Evolutionary conservation across 2,888 invertebrate genomes (phyloP).

Genomic region (Acanthococcus lagerstroemiae): DNA sequence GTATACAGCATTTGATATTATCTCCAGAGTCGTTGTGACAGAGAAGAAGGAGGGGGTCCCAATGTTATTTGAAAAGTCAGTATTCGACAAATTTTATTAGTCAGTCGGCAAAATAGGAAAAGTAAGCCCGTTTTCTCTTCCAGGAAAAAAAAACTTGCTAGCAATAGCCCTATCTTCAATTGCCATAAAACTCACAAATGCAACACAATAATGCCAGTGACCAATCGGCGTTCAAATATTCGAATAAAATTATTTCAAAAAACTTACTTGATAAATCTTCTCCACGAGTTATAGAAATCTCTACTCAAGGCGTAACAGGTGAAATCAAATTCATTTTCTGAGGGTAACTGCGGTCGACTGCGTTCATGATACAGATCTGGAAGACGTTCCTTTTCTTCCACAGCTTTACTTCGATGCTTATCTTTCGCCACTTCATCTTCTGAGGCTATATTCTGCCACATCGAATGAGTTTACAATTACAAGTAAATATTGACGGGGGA

Average conservation of each 20-base stretch:
- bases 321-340: slow-evolving; percentile 26
- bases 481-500: too few species aligned
- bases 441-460: slow-evolving; percentile 35
- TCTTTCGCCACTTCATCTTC: slow-evolving; percentile 36
- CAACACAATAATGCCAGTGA: too few species aligned
- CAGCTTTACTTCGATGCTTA: slow-evolving; percentile 37
- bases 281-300: slow-evolving; percentile 43
- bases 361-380: slow-evolving; percentile 41
- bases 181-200: too few species aligned
- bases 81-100: too few species aligned
- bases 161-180: too few species aligned
- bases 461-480: background rate
- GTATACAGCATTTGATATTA: too few species aligned
- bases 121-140: too few species aligned
- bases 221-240: background rate
- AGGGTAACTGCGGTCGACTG: slow-evolving; percentile 35
- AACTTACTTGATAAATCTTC: slow-evolving; percentile 43
- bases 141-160: too few species aligned
- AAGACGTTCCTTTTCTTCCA: slow-evolving; percentile 41
- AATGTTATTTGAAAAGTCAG: too few species aligned
- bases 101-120: too few species aligned
- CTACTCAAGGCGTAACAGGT: slow-evolving; percentile 37
- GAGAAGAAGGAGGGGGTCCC: too few species aligned
- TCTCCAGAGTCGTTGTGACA: too few species aligned
- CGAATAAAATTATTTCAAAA: background rate